Base-by-base conservation (phyloP, 1,140 invertebrate genomes). In the Delia radicum region DNA sequence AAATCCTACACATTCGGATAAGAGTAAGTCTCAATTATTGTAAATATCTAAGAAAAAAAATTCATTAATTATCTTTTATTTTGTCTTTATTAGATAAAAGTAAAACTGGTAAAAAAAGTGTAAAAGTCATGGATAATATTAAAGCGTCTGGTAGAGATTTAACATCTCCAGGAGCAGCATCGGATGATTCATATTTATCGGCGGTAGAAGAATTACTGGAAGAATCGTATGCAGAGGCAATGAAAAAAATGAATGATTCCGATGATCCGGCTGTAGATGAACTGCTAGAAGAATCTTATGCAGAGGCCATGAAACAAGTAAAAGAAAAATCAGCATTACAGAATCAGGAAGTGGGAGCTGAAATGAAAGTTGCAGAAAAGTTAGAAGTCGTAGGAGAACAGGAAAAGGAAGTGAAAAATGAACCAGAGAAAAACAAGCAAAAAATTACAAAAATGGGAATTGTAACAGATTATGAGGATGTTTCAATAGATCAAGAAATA, bases 221-320 rank as follows among this genome's bases (percentile, higher is more conserved):
- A 69, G 65, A 69, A 33, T 69, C 65, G 6, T 69, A 69, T 69
- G 65, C 65, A 3, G 29, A 69, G 31, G 65, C 65, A 3, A 69
- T 69, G 65, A 69, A 33, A 26, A 63, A 27, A 27, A 37, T 37
- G 26, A 21, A n/a, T 2, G 65, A 69, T 37, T 69, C 65, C 6
- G 29, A 69, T 37, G 21, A 33, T 24, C 37, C 65, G 18, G 65
- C 31, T 2, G 65, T 69, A 26, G 31, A 69, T 21, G 65, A 69
- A 69, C 29, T 69, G 18, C 29, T 69, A 21, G 65, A 69, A 69
- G 65, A 69, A 33, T 69, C 65, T 3, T 69, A 69, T 69, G 65
- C 65, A 3, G 29, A 69, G 31, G 65, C 65, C 1, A 69, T 69
- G 65, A 69, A 33, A 26, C n/a, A n/a, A 48, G 12, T 48, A 55